Base-by-base conservation (phyloP, 2,888 invertebrate species). In the Agonopterix subpropinquella region DNA sequence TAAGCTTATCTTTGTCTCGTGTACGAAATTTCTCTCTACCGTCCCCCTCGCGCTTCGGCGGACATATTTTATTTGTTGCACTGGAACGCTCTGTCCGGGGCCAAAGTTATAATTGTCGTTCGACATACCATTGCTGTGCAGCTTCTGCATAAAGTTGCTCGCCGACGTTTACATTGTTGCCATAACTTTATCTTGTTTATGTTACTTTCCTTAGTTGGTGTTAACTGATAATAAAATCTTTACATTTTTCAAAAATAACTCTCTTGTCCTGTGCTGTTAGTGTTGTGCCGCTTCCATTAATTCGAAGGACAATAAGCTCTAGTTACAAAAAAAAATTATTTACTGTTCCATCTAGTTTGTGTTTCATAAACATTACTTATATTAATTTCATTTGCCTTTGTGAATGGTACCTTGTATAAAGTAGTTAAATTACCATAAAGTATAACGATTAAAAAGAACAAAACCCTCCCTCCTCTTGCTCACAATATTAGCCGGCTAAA, bases 1-100 rank as follows among this genome's bases (percentile, higher is more conserved):
- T 88, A 86, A 86, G 87, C 87, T 87, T 88, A 87, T 88, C 87
- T 86, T 82, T 87, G 86, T 87, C 85, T 86, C 80, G 78, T 85
- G 79, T 81, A 87, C 83, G 83, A 84, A 87, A 84, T 82, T 85
- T 85, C 79, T 77, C 67, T 76, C 62, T 62, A 66, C 77, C 73
- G 77, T 77, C 80, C 82, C 80, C 77, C 77, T 81, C 74, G 74
- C 80, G 80, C 85, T 80, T 77, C 73, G 76, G 76, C 78, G 77
- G 77, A 81, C 80, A 85, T 84, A 84, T 82, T 88, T 87, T 87
- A 85, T 88, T 84, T 83, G 84, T 80, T 82, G 78, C 84, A 77
- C 73, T 72, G 74, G 68, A 73, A 74, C 78, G 72, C 79, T 77
- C 79, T 11, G 80, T 80, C 80, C 79, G 75, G 77, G 78, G 80